These are phyloP conservation scores for Cepphus grylle DNA, from an alignment of 2,113 vertebrate species.

Conservation along the genomic window DNA sequence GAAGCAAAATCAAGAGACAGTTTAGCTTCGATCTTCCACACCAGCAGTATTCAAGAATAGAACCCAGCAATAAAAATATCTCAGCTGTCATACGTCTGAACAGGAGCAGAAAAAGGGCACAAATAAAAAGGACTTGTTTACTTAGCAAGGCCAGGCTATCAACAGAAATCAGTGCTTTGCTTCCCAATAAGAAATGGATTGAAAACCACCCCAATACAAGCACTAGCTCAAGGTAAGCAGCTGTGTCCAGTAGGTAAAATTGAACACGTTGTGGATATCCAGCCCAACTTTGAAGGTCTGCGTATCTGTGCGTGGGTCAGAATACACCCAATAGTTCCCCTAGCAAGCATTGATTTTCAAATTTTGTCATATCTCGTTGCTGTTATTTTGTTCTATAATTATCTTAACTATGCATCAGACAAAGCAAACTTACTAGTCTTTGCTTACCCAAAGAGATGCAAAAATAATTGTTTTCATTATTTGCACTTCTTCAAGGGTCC, in stretches of 20 bases:
- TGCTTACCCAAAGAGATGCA: neutral
- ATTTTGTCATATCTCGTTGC: neutral
- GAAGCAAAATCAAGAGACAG: neutral
- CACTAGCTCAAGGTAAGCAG: neutral
- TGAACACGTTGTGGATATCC: neutral
- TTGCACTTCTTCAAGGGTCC: neutral
- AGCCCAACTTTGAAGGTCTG: neutral
- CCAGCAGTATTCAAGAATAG: neutral
- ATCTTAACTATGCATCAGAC: neutral
- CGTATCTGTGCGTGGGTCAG: accelerated
- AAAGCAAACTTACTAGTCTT: neutral
- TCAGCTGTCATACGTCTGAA: neutral
- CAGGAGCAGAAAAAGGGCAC: neutral
- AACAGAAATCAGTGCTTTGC: neutral
- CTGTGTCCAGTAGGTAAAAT: neutral
- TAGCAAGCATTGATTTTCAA: neutral
- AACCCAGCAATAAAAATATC: neutral
- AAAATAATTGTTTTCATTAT: accelerated
- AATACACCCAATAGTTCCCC: neutral
- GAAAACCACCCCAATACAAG: neutral
- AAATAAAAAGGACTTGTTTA: neutral
- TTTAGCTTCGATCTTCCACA: neutral
- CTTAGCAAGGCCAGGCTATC: neutral
- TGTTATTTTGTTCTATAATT: neutral
- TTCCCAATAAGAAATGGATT: neutral